Percentiles rank a stretch among this genome's conserved stretches.
Evolutionary conservation across 2,888 invertebrate genomes (phyloP).

Genomic region (Trilocha varians): DNA sequence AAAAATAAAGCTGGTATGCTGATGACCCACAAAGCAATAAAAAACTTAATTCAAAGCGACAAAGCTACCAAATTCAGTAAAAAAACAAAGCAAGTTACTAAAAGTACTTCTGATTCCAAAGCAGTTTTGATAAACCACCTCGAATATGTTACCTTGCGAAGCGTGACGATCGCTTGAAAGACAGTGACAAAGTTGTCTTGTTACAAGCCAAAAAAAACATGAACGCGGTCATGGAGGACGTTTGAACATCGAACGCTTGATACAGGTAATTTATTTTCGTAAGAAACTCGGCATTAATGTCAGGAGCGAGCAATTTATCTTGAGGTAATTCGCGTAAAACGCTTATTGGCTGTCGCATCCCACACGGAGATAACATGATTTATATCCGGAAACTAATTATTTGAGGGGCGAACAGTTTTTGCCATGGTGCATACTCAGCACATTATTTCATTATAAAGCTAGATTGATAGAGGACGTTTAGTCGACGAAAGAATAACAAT

Average conservation of each 20-base stretch:
- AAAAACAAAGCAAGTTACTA: too few relatives aligned
- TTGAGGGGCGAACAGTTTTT: conserved; percentile 5
- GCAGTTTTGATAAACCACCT: conserved; percentile 8
- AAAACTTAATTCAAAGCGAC: too few relatives aligned
- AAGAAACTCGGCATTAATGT: conserved; percentile 58
- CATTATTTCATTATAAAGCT: neutral
- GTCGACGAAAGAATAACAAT: neutral
- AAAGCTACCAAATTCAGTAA: too few relatives aligned
- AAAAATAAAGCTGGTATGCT: too few relatives aligned
- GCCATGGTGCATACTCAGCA: neutral
- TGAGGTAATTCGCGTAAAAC: conserved; percentile 57
- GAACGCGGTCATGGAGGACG: conserved; percentile 23
- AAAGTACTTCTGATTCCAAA: neutral
- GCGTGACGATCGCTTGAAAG: conserved; percentile 16
- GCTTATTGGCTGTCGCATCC: conserved; percentile 61
- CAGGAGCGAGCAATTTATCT: conserved; percentile 57
- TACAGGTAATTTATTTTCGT: conserved; percentile 57
- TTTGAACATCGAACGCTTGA: conserved; percentile 34
- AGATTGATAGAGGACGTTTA: neutral
- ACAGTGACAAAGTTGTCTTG: conserved; percentile 34
- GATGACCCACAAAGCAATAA: too few relatives aligned
- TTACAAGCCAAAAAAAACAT: conserved; percentile 24
- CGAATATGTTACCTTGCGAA: conserved; percentile 17
- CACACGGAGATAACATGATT: conserved; percentile 40
- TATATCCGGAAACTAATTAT: conserved; percentile 8